These are phyloP conservation scores for Silurus asotus DNA, from an alignment of 2,113 vertebrate genomes.

Conservation along the genomic window DNA sequence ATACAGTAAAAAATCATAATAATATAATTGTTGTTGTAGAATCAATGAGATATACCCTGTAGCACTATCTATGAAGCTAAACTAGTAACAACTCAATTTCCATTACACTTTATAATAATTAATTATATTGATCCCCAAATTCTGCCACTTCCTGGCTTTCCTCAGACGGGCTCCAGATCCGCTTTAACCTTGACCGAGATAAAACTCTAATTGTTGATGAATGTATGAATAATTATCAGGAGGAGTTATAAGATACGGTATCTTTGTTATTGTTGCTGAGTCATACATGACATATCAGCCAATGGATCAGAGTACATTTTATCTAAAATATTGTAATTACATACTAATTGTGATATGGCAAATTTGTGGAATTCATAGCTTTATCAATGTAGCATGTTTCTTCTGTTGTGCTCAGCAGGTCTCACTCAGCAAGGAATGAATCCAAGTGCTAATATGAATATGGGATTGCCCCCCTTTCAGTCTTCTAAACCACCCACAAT, in stretches of 20 bases:
- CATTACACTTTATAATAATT: not conserved
- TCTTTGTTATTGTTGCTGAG: not conserved
- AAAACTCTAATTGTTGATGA: not conserved
- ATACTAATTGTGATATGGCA: not conserved
- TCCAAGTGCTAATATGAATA: constrained; percentile 58
- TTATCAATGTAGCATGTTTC: constrained; percentile 26
- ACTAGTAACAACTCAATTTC: not conserved
- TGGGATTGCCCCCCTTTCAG: constrained; percentile 67
- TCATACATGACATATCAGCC: not conserved
- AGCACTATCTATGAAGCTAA: not conserved
- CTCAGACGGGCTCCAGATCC: not conserved
- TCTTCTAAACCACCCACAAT: constrained; percentile 60
- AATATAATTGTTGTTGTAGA: too few species aligned
- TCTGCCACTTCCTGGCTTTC: not conserved
- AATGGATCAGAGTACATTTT: not conserved
- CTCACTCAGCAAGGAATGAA: constrained; percentile 69
- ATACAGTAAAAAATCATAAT: too few species aligned
- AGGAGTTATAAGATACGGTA: not conserved
- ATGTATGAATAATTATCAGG: not conserved
- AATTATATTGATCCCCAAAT: not conserved
- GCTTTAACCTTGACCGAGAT: not conserved
- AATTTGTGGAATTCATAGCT: not conserved
- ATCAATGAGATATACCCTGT: not conserved
- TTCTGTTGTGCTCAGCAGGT: constrained; percentile 59
- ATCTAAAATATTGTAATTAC: not conserved